Evolutionary conservation across 2,797 vertebrate species (phyloP).

Genomic region (Alosa sapidissima): DNA sequence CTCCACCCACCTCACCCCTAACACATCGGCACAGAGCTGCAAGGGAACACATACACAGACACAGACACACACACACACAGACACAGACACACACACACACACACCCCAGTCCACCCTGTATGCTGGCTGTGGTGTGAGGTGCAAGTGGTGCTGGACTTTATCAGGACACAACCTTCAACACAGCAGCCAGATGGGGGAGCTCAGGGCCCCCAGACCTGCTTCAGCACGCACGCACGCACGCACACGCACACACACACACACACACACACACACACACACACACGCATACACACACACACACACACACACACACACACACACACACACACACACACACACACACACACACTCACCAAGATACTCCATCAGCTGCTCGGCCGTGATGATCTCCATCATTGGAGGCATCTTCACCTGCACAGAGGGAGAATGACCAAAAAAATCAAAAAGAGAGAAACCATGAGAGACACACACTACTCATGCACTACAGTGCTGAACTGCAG

Average conservation of each 20-base stretch:
- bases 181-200: background rate
- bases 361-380: constrained; percentile 98
- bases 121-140: background rate
- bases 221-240: background rate
- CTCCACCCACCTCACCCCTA: too few species aligned
- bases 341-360: constrained; percentile 87
- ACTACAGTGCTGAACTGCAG: too few species aligned
- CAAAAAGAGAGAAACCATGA: background rate
- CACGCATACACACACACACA: background rate
- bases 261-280: background rate
- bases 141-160: background rate
- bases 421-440: background rate
- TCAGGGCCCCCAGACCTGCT: too few species aligned
- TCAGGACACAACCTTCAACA: background rate
- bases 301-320: background rate
- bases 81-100: background rate
- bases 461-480: background rate
- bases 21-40: background rate
- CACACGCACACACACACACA: background rate
- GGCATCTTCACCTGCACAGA: constrained; percentile 91
- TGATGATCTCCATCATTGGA: constrained; percentile 99
- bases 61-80: too few species aligned
- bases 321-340: background rate
- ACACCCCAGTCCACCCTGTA: background rate
- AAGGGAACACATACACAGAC: background rate